Conservation (phyloP, 2,113 vertebrate genomes). For the Clarias gariepinus region DNA sequence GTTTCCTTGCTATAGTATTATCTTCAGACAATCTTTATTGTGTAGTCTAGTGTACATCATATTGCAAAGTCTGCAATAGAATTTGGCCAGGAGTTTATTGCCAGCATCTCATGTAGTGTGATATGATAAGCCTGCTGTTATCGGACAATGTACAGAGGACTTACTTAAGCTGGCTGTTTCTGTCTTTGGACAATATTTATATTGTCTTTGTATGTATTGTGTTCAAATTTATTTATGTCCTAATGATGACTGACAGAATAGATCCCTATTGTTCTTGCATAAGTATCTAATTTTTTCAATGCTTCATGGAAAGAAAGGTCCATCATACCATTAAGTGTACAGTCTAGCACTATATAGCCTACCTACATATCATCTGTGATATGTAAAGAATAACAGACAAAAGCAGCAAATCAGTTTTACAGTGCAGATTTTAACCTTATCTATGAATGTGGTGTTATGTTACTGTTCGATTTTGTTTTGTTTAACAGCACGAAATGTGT, state of each 20-base stretch:
- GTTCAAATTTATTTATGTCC: neutral
- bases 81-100: neutral
- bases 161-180: neutral
- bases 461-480: neutral
- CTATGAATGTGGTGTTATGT: neutral
- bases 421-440: neutral
- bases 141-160: neutral
- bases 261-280: neutral
- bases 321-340: too few species aligned
- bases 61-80: neutral
- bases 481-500: slow-evolving; percentile 2
- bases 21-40: slow-evolving; percentile 15
- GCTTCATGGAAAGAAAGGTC: neutral
- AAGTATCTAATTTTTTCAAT: neutral
- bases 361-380: neutral
- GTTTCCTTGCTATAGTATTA: neutral
- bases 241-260: neutral
- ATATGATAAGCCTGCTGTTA: slow-evolving; percentile 7
- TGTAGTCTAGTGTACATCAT: neutral
- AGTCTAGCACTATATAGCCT: neutral
- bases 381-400: neutral
- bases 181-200: neutral
- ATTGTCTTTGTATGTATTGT: neutral
- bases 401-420: neutral
- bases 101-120: neutral